phyloP scores from a whole-genome alignment of 2,888 invertebrate species.

The Lumbricus terrestris region DNA sequence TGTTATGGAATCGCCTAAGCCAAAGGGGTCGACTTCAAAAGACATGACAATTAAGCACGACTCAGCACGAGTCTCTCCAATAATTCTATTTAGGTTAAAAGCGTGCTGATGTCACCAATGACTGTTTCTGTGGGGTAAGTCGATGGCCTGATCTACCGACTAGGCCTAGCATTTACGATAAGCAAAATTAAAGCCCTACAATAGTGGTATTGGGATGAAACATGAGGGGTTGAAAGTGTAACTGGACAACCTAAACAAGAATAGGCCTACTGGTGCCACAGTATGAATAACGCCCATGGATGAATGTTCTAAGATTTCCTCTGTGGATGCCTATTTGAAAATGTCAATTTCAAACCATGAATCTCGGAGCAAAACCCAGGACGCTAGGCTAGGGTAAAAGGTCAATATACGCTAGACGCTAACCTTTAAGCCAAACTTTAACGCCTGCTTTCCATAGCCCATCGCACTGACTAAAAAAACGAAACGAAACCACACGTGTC shows the following conservation, averaged over 20 bases:
- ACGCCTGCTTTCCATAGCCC: not conserved
- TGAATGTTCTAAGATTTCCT: too few relatives aligned
- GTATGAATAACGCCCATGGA: too few relatives aligned
- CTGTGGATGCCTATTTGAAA: not conserved
- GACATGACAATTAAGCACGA: not conserved
- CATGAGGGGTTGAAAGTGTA: not conserved
- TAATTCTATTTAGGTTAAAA: too few relatives aligned
- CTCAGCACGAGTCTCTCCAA: not conserved
- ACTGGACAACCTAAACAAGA: not conserved
- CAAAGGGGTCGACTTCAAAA: too few relatives aligned
- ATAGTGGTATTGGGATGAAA: not conserved
- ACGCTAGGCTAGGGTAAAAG: not conserved
- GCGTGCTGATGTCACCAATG: not conserved
- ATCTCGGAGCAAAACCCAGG: not conserved
- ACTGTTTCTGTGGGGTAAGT: too few relatives aligned
- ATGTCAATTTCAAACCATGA: not conserved
- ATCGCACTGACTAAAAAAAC: not conserved
- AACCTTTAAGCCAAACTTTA: not conserved
- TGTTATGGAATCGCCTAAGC: too few relatives aligned
- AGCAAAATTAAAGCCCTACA: not conserved
- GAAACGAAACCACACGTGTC: not conserved
- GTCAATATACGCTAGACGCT: not conserved
- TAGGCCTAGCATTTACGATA: not conserved
- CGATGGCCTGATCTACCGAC: too few relatives aligned
- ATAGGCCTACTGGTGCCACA: not conserved